Evolutionary conservation across 2,888 invertebrate genomes (phyloP).

Genomic region (Lithophane semibrunnea): DNA sequence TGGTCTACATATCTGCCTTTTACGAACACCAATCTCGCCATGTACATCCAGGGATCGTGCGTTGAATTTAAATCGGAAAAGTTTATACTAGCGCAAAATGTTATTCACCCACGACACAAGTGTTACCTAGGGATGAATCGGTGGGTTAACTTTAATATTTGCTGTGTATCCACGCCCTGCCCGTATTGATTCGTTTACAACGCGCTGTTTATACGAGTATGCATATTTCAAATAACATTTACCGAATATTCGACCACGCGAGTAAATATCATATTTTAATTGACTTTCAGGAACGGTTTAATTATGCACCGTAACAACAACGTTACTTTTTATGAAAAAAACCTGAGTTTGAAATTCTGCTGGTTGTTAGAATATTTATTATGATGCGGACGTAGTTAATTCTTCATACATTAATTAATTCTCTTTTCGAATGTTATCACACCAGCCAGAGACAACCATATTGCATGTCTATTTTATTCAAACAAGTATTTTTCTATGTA

Average conservation of each 20-base stretch:
- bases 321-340: conserved; percentile 32
- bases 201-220: conserved; percentile 18
- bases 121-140: conserved; percentile 39
- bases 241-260: conserved; percentile 16
- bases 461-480: neutral
- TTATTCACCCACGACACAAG: conserved; percentile 47
- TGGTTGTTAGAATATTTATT: conserved; percentile 30
- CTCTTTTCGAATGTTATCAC: conserved; percentile 4
- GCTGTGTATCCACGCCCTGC: conserved; percentile 13
- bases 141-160: conserved; percentile 41
- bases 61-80: conserved; percentile 55
- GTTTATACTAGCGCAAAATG: conserved; percentile 50
- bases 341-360: conserved; percentile 15
- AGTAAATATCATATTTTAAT: conserved; percentile 40
- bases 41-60: conserved; percentile 32
- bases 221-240: conserved; percentile 30
- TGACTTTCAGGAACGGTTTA: conserved; percentile 42
- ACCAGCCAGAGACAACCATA: neutral
- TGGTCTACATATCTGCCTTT: conserved; percentile 20
- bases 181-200: conserved; percentile 49
- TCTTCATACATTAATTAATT: conserved; percentile 25
- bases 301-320: conserved; percentile 37
- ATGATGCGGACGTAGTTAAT: conserved; percentile 20
- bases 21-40: conserved; percentile 29
- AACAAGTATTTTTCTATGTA: neutral